A percentile compares a stretch with the other conserved stretches of the same genome.
Evolutionary conservation across 2,888 invertebrate species (phyloP).

Genomic region (Drosophila ezoana): DNA sequence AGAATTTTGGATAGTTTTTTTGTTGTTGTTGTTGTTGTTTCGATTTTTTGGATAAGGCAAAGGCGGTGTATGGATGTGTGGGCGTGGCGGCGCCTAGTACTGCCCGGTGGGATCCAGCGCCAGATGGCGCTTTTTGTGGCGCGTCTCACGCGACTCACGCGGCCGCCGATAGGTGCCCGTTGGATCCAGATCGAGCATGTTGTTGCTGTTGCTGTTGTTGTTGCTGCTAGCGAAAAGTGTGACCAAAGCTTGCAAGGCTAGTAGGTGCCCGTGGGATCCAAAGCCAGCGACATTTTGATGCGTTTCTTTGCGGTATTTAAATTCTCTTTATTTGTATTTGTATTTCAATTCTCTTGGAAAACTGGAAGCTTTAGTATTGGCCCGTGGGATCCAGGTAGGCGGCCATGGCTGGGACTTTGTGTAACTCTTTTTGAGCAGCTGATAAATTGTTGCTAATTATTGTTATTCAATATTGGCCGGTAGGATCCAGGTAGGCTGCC

Average conservation of each 20-base stretch:
- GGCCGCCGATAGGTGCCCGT: conserved; percentile 84
- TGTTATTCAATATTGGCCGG: conserved; percentile 82
- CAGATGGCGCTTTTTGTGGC: conserved; percentile 62
- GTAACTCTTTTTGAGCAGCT: background rate
- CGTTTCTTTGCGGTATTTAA: too few relatives aligned
- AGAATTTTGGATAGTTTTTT: conserved; percentile 28
- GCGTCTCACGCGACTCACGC: conserved; percentile 69
- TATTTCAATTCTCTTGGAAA: too few relatives aligned
- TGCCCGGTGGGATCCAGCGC: conserved; percentile 84
- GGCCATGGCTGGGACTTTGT: conserved; percentile 71
- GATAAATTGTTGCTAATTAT: conserved; percentile 3
- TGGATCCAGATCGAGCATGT: conserved; percentile 81
- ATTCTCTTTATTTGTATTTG: too few relatives aligned
- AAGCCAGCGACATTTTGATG: conserved; percentile 79
- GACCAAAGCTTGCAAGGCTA: conserved; percentile 37
- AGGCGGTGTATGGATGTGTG: conserved; percentile 54
- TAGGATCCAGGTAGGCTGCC: conserved; percentile 84
- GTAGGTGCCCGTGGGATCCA: conserved; percentile 85
- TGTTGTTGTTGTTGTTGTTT: background rate
- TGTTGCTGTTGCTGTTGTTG: conserved; percentile 21
- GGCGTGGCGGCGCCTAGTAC: conserved; percentile 67
- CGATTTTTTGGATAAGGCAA: conserved; percentile 71
- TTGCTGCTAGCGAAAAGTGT: background rate
- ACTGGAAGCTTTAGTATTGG: conserved; percentile 75
- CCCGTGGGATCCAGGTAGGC: conserved; percentile 84